Percentiles rank a stretch among this genome's conserved stretches.
phyloP scores from a whole-genome alignment of 2,797 vertebrate species.

The Siniperca scherzeri region DNA sequence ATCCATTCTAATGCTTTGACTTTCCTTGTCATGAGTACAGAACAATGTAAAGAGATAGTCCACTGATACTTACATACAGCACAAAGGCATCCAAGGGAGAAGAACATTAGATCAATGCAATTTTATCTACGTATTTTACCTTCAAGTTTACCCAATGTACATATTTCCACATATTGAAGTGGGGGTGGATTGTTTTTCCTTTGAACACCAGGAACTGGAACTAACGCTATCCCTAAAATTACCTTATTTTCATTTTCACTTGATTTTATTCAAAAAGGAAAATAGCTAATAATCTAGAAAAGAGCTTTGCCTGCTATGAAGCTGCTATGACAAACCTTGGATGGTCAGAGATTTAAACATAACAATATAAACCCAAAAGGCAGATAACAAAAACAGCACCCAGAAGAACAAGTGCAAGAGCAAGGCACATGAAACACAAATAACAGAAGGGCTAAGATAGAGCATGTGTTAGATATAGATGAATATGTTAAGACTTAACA shows the following conservation, averaged over 20 bases:
- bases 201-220: constrained; percentile 6
- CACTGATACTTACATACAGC: background rate
- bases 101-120: constrained; percentile 5
- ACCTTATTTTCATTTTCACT: constrained; percentile 20
- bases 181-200: background rate
- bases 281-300: constrained; percentile 18
- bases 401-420: constrained; percentile 29
- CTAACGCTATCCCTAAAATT: background rate
- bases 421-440: constrained; percentile 20
- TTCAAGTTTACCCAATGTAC: constrained; percentile 13
- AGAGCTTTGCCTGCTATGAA: constrained; percentile 12
- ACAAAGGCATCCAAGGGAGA: constrained; percentile 22
- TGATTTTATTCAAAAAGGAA: constrained; percentile 17
- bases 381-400: constrained; percentile 28
- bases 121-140: constrained; percentile 23
- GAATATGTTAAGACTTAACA: background rate
- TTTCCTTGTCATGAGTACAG: constrained; percentile 1
- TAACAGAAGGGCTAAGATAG: background rate
- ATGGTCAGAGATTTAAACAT: constrained; percentile 31
- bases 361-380: constrained; percentile 21
- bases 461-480: background rate
- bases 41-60: background rate
- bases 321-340: constrained; percentile 24
- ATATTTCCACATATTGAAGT: constrained; percentile 4
- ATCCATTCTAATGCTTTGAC: background rate